Percentiles rank a stretch among this genome's conserved stretches.
Evolutionary conservation across 1,140 invertebrate species (phyloP).

Genomic region (Delia radicum): DNA sequence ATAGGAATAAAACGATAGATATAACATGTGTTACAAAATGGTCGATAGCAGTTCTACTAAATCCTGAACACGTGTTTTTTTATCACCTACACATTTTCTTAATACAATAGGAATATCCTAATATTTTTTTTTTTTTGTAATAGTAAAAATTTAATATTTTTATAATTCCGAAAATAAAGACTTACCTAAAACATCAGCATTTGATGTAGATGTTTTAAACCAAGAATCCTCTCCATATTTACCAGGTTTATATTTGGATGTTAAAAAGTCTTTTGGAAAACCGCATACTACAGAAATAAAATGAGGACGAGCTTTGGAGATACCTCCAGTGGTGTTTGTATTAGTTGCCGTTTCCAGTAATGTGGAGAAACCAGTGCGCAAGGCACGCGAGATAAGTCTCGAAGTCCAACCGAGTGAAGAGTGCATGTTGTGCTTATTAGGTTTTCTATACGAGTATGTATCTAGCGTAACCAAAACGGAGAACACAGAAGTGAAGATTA

Average conservation of each 20-base stretch:
- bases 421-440: slow-evolving; percentile 39
- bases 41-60: no score
- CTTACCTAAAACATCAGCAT: slow-evolving; percentile 90
- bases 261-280: slow-evolving; percentile 85
- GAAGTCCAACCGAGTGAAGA: slow-evolving; percentile 52
- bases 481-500: not conserved
- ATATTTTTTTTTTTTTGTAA: not conserved
- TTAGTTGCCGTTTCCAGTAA: slow-evolving; percentile 47
- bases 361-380: slow-evolving; percentile 52
- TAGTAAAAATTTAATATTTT: not conserved
- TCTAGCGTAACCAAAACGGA: not conserved
- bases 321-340: slow-evolving; percentile 53
- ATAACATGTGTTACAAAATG: no score
- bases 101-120: no score
- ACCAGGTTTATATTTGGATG: slow-evolving; percentile 76
- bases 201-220: slow-evolving; percentile 85
- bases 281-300: slow-evolving; percentile 85
- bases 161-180: not conserved
- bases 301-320: slow-evolving; percentile 58
- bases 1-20: no score
- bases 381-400: slow-evolving; percentile 48
- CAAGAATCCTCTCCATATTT: slow-evolving; percentile 97
- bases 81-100: not conserved
- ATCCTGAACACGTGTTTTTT: no score
- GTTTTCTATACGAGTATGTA: not conserved